Base-by-base conservation (phyloP, 1,140 invertebrate genomes). In the Helicoverpa zea region DNA sequence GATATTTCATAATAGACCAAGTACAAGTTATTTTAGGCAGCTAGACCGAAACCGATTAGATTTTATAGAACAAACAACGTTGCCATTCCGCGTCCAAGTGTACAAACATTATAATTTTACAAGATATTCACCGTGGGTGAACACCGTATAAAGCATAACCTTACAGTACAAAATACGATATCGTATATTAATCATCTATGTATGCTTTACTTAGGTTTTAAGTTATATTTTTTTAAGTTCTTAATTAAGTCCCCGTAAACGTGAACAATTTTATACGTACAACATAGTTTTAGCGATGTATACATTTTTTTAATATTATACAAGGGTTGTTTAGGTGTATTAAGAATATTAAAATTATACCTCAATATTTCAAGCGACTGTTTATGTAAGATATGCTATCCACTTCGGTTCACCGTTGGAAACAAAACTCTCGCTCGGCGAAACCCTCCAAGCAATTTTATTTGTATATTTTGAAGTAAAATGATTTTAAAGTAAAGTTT, bases 81-180 rank as follows among this genome's bases (percentile, higher is more conserved):
- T 88, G 86, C 88, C 88, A 89, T 89, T 87, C 73, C 63, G 77
- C 78, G 70, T 79, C 49, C 81, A 70, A 78, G 58, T 85, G 85
- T 88, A 87, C 83, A 86, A 86, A 87, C 82, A 85, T 85, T 86
- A 70, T 76, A 66, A 81, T 58, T 64, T 81, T 30, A 73, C 18
- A 10, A 73, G 82, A 79, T 35, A 64, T 73, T 66, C 72, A 13
- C 52, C 51, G 49, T 13, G 51, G 9, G 3, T 30, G 66, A n/a
- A 29, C 18, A 13, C 47, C 66, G 47, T 54, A 52, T 74, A 74
- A 74, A 74, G 70, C 70, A 74, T 74, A 91, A 94, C 92, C 92
- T 94, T 85, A 92, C 91, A 94, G 92, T 94, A 94, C 92, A 94
- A 94, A 92, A 93, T 92, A 91, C 86, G 86, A 88, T 92, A 92